Evolutionary conservation across 1,140 invertebrate species (phyloP), one percentile per base, ranked within the genome.

Genomic region (Hyles euphorbiae): DNA sequence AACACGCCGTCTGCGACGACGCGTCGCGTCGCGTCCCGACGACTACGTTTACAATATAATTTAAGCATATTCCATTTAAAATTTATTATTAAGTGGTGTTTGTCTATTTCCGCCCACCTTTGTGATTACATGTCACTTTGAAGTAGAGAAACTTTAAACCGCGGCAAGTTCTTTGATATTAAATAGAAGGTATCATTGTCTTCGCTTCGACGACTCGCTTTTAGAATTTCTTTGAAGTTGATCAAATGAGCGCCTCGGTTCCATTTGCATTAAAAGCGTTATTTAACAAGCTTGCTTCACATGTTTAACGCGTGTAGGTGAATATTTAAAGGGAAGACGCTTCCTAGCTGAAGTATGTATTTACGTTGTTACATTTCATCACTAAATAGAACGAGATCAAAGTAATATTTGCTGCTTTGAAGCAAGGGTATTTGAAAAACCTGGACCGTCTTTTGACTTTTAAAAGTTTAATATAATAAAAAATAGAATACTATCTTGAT

Each of bases 171-270:
- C 79, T 86, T 86, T 82, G 81, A 86, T 81, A 76, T 83, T 70
- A 74, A 81, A 84, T 84, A 86, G 83, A 86, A 86, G 80, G 81
- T 83, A 86, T 86, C 76, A 85, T 86, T 83, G 83, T 86, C 83
- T 81, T 77, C 78, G 81, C 76, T 78, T 76, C 74, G 78, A 65
- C 74, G 76, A 83, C 69, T 74, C 70, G 79, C 81, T 86, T 83
- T 86, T 73, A 83, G 78, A 74, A 79, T 77, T 78, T 67, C 81
- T 86, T 86, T 86, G 83, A 86, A 82, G 83, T 83, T 78, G 81
- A 83, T 83, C 78, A 83, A 86, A 86, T 86, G 79, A 83, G 72
- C 78, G 73, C 57, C 64, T 63, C 72, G 73, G 47, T 72, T 78
- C 70, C 61, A 73, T 77, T 82, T 73, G 76, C 70, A 75, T 83